Base-by-base conservation (phyloP, 2,797 vertebrate genomes). In the Anableps anableps region DNA sequence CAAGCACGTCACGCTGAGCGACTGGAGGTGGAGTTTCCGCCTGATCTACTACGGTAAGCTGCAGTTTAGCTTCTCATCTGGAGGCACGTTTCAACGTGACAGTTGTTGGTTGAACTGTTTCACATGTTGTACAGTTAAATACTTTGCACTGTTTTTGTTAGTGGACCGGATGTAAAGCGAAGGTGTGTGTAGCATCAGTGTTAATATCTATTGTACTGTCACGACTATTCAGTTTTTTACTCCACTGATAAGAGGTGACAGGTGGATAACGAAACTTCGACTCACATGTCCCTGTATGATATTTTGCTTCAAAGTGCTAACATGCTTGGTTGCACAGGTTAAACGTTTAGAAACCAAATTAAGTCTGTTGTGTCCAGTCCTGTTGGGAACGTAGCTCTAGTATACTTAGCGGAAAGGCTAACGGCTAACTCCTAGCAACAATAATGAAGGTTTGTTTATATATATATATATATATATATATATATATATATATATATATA, bases 1-100 rank as follows among this genome's bases (percentile, higher is more conserved):
- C 87, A 84, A 41, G 0, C 4, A 26, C 13, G 17, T 74, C 62
- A 76, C 50, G 81, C 68, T 10, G 9, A 23, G 50, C 45, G 16
- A 53, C n/a, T 23, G 84, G 16, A 71, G 92, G 91, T 17, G 91
- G 86, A 77, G 86, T 86, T 45, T 71, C 71, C 26, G 50, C 8
- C 62, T 43, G 72, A 5, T 74, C n/a, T 7, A 64, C 62, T 38
- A 91, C 84, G 93, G 92, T 94, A 92, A 93, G 92, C 77, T 66
- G 5, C 73, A 21, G 66, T 31, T 41, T 34, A 53, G 36, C 47
- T 29, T 47, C 23, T 0, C 64, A 41, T 48, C 23, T 34, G 74
- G 73, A 7, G 2, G n/a, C 43, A 62, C 38, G 23, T 6, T 84
- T 77, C 26, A 23, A n/a, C 66, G 1, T n/a, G 7, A 10, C 10